Base-by-base conservation (phyloP, 2,888 invertebrate genomes). In the Phyto melanocephala region DNA sequence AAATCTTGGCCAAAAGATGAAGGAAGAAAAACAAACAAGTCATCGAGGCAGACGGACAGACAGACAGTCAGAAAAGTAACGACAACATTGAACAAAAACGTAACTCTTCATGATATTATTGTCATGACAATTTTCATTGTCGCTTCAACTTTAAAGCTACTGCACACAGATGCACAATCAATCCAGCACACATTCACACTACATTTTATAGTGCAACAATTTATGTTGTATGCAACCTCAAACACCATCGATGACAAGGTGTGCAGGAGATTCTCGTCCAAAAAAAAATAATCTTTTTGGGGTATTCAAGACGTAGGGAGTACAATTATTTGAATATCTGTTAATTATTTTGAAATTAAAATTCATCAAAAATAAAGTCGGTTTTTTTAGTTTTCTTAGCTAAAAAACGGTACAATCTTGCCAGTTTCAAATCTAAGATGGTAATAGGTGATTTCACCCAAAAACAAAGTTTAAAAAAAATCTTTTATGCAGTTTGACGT, bases 221-320 rank as follows among this genome's bases (percentile, higher is more conserved):
- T 86, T 86, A 85, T 86, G 85, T 86, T 84, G 83, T 80, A 84
- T 81, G 83, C 84, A 84, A 84, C 81, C 79, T 80, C 80, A 81
- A 81, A 84, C 83, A 85, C 72, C 78, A 65, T 67, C 50, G 62
- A 68, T 70, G 77, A 77, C 81, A 77, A 72, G 60, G 54, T 76
- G 56, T 60, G 47, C 40, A 68, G 22, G 63, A 52, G 56, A 37
- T 62, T 70, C 62, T 6, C 24, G 35, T 56, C 50, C 40, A 40
- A 80, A 40, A 4, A 45, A 74, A 58, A 17, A n/a, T 0, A 13
- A 45, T 40, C 17, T 2, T 58, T 28, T n/a, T 67, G 6, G 47
- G n/a, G 24, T 17, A 10, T 65, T 67, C 56, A 65, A 11, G 22
- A 3, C 11, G 7, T 15, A 15, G 17, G 10, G 10, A 20, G n/a